phyloP scores from a whole-genome alignment of 2,797 vertebrate genomes.

The Periparus ater region DNA sequence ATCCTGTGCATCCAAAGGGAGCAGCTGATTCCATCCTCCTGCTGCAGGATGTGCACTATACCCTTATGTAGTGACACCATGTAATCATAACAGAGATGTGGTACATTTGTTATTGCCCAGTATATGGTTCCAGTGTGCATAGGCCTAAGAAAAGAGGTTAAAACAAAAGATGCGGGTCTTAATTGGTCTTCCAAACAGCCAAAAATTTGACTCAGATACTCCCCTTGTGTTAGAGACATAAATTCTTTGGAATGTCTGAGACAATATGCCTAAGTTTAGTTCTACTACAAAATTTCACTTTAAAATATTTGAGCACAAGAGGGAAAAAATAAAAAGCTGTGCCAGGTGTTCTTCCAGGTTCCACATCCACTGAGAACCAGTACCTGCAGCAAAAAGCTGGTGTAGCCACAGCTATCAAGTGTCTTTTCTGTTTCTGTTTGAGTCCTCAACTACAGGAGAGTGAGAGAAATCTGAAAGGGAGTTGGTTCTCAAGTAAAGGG shows the following conservation, averaged over 20 bases:
- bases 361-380: background rate
- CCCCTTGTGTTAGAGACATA: background rate
- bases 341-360: background rate
- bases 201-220: background rate
- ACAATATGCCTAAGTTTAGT: background rate
- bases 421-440: background rate
- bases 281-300: background rate
- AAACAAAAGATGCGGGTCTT: background rate
- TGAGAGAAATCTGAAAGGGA: background rate
- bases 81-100: background rate
- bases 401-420: background rate
- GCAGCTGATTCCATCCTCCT: background rate
- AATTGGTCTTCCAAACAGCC: background rate
- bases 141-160: background rate
- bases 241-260: background rate
- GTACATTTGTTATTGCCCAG: background rate
- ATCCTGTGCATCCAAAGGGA: background rate
- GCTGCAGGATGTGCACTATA: background rate
- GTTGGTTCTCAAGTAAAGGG: background rate
- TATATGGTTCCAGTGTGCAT: background rate
- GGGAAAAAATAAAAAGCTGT: background rate
- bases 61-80: rapidly evolving
- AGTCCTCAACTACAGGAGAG: background rate
- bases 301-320: background rate
- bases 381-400: background rate